Evolutionary conservation across 2,113 vertebrate species (phyloP).

Genomic region (Charadrius vociferus): DNA sequence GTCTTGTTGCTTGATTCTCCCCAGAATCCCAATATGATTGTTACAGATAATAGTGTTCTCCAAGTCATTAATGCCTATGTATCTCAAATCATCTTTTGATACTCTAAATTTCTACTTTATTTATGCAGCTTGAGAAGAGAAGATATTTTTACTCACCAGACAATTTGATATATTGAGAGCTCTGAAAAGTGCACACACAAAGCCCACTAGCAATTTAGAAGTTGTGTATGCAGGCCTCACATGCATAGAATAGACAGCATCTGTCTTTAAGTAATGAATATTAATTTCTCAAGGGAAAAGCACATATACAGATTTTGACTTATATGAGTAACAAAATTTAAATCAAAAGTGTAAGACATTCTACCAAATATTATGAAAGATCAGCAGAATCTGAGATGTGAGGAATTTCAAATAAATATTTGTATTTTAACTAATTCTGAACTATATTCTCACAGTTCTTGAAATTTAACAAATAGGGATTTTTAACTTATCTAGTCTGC

Average conservation of each 20-base stretch:
- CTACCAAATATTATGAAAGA: not conserved
- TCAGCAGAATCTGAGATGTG: not conserved
- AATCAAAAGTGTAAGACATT: not conserved
- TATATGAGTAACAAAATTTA: not conserved
- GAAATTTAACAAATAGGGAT: not conserved
- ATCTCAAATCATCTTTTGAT: not conserved
- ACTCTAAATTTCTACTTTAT: not conserved
- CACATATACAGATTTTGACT: not conserved
- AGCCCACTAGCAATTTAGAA: not conserved
- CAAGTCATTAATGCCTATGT: slow-evolving; percentile 10
- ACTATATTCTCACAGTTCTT: not conserved
- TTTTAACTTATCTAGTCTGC: not conserved
- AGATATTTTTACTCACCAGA: not conserved
- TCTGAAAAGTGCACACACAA: not conserved
- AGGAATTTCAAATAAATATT: not conserved
- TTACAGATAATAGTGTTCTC: slow-evolving; percentile 40
- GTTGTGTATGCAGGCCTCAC: not conserved
- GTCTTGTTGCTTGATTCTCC: not conserved
- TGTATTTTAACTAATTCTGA: not conserved
- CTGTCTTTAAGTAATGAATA: slow-evolving; percentile 10
- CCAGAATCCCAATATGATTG: slow-evolving; percentile 16
- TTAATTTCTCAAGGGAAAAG: not conserved
- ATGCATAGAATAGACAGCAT: not conserved
- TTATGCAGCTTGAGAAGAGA: not conserved
- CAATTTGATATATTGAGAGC: not conserved